Evolutionary conservation across 1,140 invertebrate genomes (phyloP), one percentile per base, ranked within the genome.

Genomic region (Drosophila lini): DNA sequence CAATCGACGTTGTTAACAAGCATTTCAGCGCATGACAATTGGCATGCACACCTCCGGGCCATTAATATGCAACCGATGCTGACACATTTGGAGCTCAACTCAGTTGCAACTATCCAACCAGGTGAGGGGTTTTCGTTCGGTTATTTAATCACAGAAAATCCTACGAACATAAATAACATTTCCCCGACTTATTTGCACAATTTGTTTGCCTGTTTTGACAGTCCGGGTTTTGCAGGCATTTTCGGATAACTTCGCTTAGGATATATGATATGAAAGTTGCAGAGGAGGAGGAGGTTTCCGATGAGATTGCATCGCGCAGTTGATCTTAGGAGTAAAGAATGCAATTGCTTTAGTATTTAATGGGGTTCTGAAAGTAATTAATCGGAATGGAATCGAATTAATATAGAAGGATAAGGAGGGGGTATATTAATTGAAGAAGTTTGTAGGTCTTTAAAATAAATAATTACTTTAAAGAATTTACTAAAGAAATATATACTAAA

Each of bases 11-110:
- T 90, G 85, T 89, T 89, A 89, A 89, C 84, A 89, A 89, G 84
- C 85, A 90, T 89, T 89, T 89, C 84, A 89, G 84, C 84, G 84
- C 84, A 89, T 89, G 84, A 89, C 84, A 89, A 90, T 89, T 89
- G 84, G 84, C 85, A 89, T 90, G 85, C 84, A 84, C 84, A 84
- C 85, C 84, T 89, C 70, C 81, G 34, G 85, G 84, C 81, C 84
- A 88, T 83, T 86, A 82, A 86, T 85, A 85, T 81, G 74, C 61
- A 75, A 78, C 74, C 75, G 76, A 79, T 78, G 75, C 76, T 79
- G 77, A 79, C 76, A 79, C 77, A 79, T 79, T 79, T 79, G 61
- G 60, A 65, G 77, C 70, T 68, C 47, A 34, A 62, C 59, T 67
- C 34, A 53, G 45, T 55, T 55, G 79, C 55, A 71, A 63, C 71